Conservation (phyloP, 2,888 invertebrate genomes). For the Argyresthia goedartella region DNA sequence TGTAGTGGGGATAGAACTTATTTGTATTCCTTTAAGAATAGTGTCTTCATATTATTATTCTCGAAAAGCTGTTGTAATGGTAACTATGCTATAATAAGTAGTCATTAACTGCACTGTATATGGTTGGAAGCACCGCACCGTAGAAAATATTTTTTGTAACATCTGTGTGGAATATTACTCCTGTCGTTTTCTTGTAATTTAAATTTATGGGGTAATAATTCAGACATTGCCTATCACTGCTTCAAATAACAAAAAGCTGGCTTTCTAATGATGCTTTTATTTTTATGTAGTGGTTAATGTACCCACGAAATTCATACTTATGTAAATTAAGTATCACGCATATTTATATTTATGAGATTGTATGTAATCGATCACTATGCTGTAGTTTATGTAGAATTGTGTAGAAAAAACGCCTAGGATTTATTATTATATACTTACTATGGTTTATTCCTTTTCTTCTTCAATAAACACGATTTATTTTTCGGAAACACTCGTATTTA, state of each 20-base stretch:
- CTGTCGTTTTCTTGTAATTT: neutral
- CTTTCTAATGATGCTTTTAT: slow-evolving; percentile 43
- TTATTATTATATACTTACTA: slow-evolving; percentile 10
- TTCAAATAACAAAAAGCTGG: slow-evolving; percentile 23
- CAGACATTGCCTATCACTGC: neutral
- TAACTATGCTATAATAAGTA: neutral
- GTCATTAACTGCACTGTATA: neutral
- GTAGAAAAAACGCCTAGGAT: slow-evolving; percentile 9
- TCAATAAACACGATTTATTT: slow-evolving; percentile 33
- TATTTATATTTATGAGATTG: neutral
- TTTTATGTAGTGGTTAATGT: slow-evolving; percentile 6
- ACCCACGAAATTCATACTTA: neutral
- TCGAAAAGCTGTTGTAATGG: neutral
- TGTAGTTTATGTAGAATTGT: slow-evolving; percentile 13
- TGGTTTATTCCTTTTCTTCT: slow-evolving; percentile 11
- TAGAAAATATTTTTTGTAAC: neutral
- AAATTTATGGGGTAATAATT: neutral
- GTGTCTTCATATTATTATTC: slow-evolving; percentile 8
- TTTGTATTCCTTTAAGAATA: too few relatives aligned
- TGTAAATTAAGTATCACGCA: slow-evolving; percentile 1
- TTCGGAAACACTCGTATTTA: slow-evolving; percentile 19
- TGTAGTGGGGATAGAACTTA: too few relatives aligned
- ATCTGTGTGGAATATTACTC: neutral
- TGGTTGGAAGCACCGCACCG: slow-evolving; percentile 1
- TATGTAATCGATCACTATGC: slow-evolving; percentile 6